These are phyloP conservation scores for Coremacera marginata DNA, from an alignment of 2,888 invertebrate genomes.

Conservation along the genomic window DNA sequence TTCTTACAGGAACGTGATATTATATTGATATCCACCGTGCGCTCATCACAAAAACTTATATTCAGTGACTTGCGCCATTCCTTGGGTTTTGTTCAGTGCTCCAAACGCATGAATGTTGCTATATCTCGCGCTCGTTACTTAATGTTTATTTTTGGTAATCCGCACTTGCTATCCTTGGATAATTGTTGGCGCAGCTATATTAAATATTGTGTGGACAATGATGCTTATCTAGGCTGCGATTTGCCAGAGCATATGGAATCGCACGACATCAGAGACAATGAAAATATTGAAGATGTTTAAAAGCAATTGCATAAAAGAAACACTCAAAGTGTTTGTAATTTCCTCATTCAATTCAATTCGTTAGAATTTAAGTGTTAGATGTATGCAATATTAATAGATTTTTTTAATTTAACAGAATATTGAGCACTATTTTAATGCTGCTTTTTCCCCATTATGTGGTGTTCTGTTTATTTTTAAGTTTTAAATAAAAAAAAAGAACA, in stretches of 20 bases:
- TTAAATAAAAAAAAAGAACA: too few relatives aligned
- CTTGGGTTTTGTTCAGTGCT: slow-evolving; percentile 81
- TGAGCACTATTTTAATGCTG: too few relatives aligned
- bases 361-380: too few relatives aligned
- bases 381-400: too few relatives aligned
- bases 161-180: slow-evolving; percentile 77
- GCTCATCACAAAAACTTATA: slow-evolving; percentile 70
- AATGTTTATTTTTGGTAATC: slow-evolving; percentile 87
- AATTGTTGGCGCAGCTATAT: slow-evolving; percentile 78
- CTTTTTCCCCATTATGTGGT: too few relatives aligned
- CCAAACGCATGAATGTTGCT: slow-evolving; percentile 89
- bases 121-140: slow-evolving; percentile 84
- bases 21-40: slow-evolving; percentile 80
- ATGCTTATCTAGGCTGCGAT: slow-evolving; percentile 80
- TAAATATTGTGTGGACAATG: slow-evolving; percentile 74
- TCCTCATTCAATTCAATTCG: too few relatives aligned
- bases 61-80: slow-evolving; percentile 70
- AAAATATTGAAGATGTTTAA: background rate
- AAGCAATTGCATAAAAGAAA: background rate
- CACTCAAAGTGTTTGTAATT: too few relatives aligned
- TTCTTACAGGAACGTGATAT: slow-evolving; percentile 69
- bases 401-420: too few relatives aligned
- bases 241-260: slow-evolving; percentile 66
- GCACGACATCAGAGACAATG: background rate
- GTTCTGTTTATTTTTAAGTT: too few relatives aligned